phyloP scores from a whole-genome alignment of 2,888 invertebrate species.

The Marasmarcha lunaedactyla region DNA sequence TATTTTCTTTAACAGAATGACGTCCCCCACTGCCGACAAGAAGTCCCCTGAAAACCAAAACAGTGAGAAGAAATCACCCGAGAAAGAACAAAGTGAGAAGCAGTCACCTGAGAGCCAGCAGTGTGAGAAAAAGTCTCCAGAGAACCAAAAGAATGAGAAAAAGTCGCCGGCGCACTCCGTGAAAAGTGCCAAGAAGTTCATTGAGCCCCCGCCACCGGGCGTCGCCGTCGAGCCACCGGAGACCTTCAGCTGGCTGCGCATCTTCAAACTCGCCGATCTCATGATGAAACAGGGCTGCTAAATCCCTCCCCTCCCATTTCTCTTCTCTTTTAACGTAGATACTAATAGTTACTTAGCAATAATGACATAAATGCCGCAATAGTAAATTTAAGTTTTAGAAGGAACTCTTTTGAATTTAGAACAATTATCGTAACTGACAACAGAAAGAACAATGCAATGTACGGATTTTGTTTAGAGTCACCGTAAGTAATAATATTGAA shows the following conservation, averaged over 20 bases:
- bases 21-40: slow-evolving; percentile 70
- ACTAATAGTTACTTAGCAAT: slow-evolving; percentile 3
- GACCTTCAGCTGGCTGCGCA: slow-evolving; percentile 66
- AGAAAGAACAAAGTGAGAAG: too few relatives aligned
- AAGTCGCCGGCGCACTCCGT: slow-evolving; percentile 47
- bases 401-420: too few relatives aligned
- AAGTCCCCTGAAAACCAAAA: too few relatives aligned
- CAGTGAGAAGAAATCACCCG: too few relatives aligned
- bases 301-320: slow-evolving; percentile 8
- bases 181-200: slow-evolving; percentile 24
- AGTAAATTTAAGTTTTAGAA: too few relatives aligned
- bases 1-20: too few relatives aligned
- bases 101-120: too few relatives aligned
- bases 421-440: too few relatives aligned
- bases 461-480: too few relatives aligned
- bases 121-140: too few relatives aligned
- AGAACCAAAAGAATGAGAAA: slow-evolving; percentile 59
- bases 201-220: slow-evolving; percentile 26
- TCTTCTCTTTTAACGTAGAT: neutral
- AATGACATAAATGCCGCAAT: neutral
- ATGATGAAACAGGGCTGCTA: slow-evolving; percentile 77
- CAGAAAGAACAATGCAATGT: too few relatives aligned
- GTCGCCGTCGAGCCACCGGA: slow-evolving; percentile 24
- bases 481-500: too few relatives aligned
- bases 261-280: slow-evolving; percentile 76